Evolutionary conservation across 2,797 vertebrate genomes (phyloP).

Genomic region (Gymnothorax reevesii): DNA sequence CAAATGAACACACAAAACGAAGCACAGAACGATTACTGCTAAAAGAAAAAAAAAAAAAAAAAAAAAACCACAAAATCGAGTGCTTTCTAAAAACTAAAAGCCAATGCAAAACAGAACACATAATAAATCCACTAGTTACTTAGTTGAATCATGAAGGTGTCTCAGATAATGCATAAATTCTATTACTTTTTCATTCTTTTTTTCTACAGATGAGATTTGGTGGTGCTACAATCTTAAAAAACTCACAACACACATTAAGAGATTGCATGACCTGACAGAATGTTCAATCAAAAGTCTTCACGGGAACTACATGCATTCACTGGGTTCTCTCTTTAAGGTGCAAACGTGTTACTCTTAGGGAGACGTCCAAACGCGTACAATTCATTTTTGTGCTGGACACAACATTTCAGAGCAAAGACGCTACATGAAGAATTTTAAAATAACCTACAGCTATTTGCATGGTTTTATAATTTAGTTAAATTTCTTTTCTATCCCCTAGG

Average conservation of each 20-base stretch:
- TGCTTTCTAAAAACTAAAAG: conserved; percentile 62
- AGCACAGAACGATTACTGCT: conserved; percentile 63
- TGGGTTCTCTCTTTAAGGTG: conserved; percentile 74
- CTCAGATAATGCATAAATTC: neutral
- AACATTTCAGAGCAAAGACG: conserved; percentile 75
- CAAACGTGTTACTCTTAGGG: conserved; percentile 64
- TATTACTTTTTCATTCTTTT: conserved; percentile 20
- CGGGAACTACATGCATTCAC: conserved; percentile 84
- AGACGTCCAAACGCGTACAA: conserved; percentile 70
- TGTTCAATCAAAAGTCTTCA: conserved; percentile 88
- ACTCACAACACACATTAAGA: conserved; percentile 84
- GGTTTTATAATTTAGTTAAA: conserved; percentile 1
- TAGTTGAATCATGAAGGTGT: conserved; percentile 35
- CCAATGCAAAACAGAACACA: conserved; percentile 46
- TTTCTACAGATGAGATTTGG: conserved; percentile 59
- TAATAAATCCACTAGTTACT: conserved; percentile 56
- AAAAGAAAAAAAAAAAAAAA: conserved; percentile 58
- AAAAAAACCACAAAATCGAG: conserved; percentile 55
- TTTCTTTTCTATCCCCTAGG: conserved; percentile 35
- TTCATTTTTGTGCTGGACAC: conserved; percentile 69
- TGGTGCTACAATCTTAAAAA: conserved; percentile 81
- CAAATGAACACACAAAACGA: conserved; percentile 24
- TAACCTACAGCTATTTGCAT: conserved; percentile 62
- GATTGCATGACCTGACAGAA: conserved; percentile 85
- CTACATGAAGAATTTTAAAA: conserved; percentile 71